phyloP scores from a whole-genome alignment of 2,113 vertebrate genomes.

The Empidonax traillii region DNA sequence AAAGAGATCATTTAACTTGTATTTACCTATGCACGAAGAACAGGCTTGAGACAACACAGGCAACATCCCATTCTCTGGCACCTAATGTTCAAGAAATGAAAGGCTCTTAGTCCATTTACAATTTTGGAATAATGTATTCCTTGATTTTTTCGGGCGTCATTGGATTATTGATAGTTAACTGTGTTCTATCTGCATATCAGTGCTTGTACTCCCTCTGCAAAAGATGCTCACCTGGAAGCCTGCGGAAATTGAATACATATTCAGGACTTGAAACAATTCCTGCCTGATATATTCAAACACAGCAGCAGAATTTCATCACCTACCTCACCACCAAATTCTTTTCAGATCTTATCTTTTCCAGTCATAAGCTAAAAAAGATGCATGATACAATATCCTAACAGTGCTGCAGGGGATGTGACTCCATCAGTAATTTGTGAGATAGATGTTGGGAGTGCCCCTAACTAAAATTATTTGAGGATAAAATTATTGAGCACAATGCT shows the following conservation, averaged over 20 bases:
- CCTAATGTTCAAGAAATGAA: neutral
- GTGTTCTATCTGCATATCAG: conserved; percentile 27
- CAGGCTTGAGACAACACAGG: neutral
- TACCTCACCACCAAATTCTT: conserved; percentile 61
- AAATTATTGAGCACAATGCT: conserved; percentile 6
- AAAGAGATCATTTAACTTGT: neutral
- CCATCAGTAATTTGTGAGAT: conserved; percentile 59
- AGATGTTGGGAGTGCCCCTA: conserved; percentile 62
- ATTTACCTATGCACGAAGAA: neutral
- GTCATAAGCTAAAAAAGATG: conserved; percentile 67
- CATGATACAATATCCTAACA: conserved; percentile 64
- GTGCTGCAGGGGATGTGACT: conserved; percentile 62
- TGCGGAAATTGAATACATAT: conserved; percentile 3
- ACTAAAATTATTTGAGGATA: conserved; percentile 47
- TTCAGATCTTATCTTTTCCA: conserved; percentile 64
- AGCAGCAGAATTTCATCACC: conserved; percentile 63
- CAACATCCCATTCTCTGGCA: neutral
- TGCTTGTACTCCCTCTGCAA: neutral
- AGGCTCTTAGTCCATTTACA: neutral
- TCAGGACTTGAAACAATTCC: conserved; percentile 40
- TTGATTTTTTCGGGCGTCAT: neutral
- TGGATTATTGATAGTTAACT: conserved; percentile 3
- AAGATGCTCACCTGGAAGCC: neutral
- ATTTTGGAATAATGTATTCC: neutral
- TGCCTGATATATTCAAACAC: conserved; percentile 55